These are phyloP conservation scores for Acromyrmex echinatior DNA, from an alignment of 1,140 invertebrate genomes.

Conservation along the genomic window DNA sequence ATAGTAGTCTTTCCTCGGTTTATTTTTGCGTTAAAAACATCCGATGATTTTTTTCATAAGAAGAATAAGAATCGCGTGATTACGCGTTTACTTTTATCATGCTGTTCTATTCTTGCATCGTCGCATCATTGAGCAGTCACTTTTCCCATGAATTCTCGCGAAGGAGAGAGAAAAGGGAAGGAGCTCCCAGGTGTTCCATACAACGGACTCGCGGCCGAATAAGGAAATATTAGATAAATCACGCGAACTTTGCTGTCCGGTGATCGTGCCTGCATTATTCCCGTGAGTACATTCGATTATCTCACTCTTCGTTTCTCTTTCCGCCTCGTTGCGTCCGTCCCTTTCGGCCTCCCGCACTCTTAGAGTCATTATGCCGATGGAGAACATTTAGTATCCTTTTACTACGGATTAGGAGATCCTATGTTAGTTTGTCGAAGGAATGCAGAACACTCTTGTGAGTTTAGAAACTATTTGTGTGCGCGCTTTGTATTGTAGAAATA, in stretches of 20 bases:
- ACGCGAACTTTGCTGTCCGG: conserved; percentile 72
- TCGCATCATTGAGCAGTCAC: conserved; percentile 74
- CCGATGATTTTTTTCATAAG: conserved; percentile 14
- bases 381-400: conserved; percentile 45
- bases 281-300: conserved; percentile 48
- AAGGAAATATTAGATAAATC: conserved; percentile 83
- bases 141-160: conserved; percentile 71
- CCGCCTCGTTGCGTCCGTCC: background rate
- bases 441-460: conserved; percentile 57
- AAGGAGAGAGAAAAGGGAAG: conserved; percentile 50
- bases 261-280: conserved; percentile 77
- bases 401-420: conserved; percentile 58
- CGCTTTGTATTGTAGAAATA: conserved; percentile 17
- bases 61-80: conserved; percentile 23
- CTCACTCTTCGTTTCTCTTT: conserved; percentile 61
- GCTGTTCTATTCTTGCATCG: conserved; percentile 66
- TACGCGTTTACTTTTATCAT: conserved; percentile 13
- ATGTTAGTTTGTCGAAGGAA: conserved; percentile 43
- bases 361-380: conserved; percentile 35
- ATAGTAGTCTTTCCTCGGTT: background rate
- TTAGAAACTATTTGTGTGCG: conserved; percentile 33
- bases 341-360: conserved; percentile 31
- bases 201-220: conserved; percentile 75
- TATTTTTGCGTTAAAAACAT: background rate
- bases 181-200: conserved; percentile 78